Percentiles rank a stretch among this genome's conserved stretches.
These are phyloP conservation scores for Catocala nupta DNA, from an alignment of 2,888 invertebrate genomes.

Conservation along the genomic window DNA sequence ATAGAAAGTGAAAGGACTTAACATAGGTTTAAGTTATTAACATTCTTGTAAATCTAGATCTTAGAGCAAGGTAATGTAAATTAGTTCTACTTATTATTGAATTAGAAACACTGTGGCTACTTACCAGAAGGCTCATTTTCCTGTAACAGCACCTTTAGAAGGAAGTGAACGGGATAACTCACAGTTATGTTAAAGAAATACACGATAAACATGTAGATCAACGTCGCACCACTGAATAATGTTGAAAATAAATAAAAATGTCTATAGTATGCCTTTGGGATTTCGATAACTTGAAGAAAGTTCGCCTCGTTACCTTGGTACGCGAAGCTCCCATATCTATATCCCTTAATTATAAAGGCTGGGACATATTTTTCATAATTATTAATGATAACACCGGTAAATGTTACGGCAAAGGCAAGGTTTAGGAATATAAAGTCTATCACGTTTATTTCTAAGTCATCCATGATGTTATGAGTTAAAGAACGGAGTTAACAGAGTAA, in stretches of 20 bases:
- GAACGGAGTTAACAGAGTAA: constrained; percentile 20
- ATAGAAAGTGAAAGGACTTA: constrained; percentile 34
- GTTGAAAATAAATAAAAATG: constrained; percentile 93
- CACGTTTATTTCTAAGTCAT: constrained; percentile 66
- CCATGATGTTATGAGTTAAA: constrained; percentile 32
- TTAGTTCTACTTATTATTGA: not conserved
- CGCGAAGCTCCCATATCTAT: constrained; percentile 92
- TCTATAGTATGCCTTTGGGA: constrained; percentile 93
- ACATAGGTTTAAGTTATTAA: no score
- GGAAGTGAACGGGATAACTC: constrained; percentile 77
- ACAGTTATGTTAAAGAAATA: constrained; percentile 82
- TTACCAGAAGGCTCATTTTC: constrained; percentile 84
- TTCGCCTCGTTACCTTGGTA: constrained; percentile 83
- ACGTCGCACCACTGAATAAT: constrained; percentile 81
- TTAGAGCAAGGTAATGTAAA: not conserved
- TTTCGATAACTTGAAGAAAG: constrained; percentile 85
- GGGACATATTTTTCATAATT: constrained; percentile 90
- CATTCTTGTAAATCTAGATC: no score
- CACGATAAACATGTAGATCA: constrained; percentile 80
- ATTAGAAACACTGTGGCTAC: constrained; percentile 30
- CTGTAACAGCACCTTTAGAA: constrained; percentile 82
- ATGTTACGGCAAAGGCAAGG: constrained; percentile 78
- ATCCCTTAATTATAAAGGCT: constrained; percentile 88
- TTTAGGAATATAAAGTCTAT: constrained; percentile 79
- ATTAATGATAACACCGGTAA: constrained; percentile 89